These are phyloP conservation scores for Drosophila mayri DNA, from an alignment of 1,140 invertebrate genomes.

Conservation along the genomic window DNA sequence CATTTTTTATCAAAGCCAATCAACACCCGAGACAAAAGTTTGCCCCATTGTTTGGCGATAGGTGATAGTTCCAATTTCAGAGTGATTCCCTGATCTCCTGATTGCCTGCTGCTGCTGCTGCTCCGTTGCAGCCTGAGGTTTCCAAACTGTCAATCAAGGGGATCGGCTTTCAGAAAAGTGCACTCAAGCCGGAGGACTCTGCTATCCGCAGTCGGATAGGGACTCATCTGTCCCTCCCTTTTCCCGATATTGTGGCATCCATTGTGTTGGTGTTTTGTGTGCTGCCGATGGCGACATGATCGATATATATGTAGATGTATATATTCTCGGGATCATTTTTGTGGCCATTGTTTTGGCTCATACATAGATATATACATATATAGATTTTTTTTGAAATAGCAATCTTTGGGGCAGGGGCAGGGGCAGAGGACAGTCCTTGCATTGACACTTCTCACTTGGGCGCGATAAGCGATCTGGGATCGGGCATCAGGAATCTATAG, in stretches of 20 bases:
- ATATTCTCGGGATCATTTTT: slow-evolving; percentile 31
- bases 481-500: slow-evolving; percentile 6
- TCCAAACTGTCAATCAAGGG: slow-evolving; percentile 37
- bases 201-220: slow-evolving; percentile 1
- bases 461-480: slow-evolving; percentile 44
- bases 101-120: slow-evolving; percentile 26
- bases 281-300: slow-evolving; percentile 58
- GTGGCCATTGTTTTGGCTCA: slow-evolving; percentile 26
- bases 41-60: slow-evolving; percentile 19
- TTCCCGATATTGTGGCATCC: slow-evolving; percentile 29
- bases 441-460: slow-evolving; percentile 61
- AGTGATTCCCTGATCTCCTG: slow-evolving; percentile 34
- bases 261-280: slow-evolving; percentile 54
- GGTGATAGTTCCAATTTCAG: slow-evolving; percentile 53
- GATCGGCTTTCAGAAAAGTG: slow-evolving; percentile 43
- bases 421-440: slow-evolving; percentile 30
- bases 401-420: slow-evolving; percentile 12
- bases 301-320: slow-evolving; percentile 13
- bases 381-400: slow-evolving; percentile 5
- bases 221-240: slow-evolving; percentile 39
- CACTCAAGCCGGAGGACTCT: slow-evolving; percentile 28
- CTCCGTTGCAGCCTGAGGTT: slow-evolving; percentile 38
- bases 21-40: slow-evolving; percentile 45
- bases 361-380: background rate
- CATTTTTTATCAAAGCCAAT: slow-evolving; percentile 35